phyloP scores from a whole-genome alignment of 2,113 vertebrate species.

The Calidris pygmaea region DNA sequence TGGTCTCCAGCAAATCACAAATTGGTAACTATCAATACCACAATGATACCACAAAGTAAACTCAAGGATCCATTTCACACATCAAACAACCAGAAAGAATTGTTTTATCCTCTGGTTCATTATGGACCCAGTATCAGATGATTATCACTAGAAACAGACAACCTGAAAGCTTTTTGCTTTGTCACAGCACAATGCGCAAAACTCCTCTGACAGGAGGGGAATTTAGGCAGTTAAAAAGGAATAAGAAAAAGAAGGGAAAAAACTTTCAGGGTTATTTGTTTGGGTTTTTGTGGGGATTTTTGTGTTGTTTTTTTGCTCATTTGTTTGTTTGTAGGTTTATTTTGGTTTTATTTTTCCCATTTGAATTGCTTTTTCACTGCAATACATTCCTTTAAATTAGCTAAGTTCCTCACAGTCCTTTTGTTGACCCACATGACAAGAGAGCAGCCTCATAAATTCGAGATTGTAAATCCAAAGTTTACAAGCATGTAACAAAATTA shows the following conservation, averaged over 20 bases:
- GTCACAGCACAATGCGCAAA: not conserved
- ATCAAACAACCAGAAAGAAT: not conserved
- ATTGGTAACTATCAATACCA: not conserved
- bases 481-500: slow-evolving; percentile 33
- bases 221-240: not conserved
- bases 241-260: not conserved
- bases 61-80: not conserved
- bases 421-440: slow-evolving; percentile 22
- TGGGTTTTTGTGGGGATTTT: not conserved
- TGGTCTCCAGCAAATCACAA: not conserved
- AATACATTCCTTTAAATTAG: slow-evolving; percentile 48
- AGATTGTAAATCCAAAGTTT: slow-evolving; percentile 56
- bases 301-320: not conserved
- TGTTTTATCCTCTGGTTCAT: slow-evolving; percentile 19
- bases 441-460: slow-evolving; percentile 22
- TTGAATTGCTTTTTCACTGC: not conserved
- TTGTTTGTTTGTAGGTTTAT: not conserved
- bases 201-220: not conserved
- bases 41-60: not conserved
- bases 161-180: slow-evolving; percentile 26
- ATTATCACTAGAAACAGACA: not conserved
- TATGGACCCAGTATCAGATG: not conserved
- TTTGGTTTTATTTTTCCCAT: not conserved
- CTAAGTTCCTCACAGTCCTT: not conserved
- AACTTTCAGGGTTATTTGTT: not conserved